Conservation (phyloP, 2,888 invertebrate species). For the Galeruca laticollis region DNA sequence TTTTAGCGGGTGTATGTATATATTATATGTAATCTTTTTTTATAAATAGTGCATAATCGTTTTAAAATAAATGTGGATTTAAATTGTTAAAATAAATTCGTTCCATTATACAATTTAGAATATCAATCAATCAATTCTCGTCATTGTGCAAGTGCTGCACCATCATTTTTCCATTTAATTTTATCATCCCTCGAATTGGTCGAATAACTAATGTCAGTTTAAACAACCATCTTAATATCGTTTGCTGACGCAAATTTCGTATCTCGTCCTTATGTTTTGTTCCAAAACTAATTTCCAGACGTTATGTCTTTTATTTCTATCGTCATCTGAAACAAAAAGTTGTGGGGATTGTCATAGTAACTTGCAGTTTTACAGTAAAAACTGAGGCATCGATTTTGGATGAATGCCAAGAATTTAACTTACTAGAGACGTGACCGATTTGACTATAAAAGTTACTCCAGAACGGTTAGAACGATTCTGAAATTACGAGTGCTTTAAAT, state of each 20-base stretch:
- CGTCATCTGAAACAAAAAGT: constrained; percentile 39
- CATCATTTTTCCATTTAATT: too few species aligned
- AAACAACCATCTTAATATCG: not conserved
- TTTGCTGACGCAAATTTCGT: not conserved
- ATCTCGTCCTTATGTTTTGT: constrained; percentile 12
- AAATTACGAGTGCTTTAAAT: too few species aligned
- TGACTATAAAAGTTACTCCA: not conserved
- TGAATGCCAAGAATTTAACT: constrained; percentile 32
- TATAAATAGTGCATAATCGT: too few species aligned
- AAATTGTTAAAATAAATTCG: too few species aligned
- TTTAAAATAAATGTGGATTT: too few species aligned
- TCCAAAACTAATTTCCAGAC: constrained; percentile 27
- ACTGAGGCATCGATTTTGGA: constrained; percentile 36
- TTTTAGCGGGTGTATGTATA: too few species aligned
- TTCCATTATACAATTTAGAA: too few species aligned
- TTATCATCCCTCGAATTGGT: too few species aligned
- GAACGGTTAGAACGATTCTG: not conserved
- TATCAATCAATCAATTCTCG: too few species aligned
- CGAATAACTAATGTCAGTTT: not conserved
- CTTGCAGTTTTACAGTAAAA: constrained; percentile 31
- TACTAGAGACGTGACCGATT: not conserved
- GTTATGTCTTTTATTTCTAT: constrained; percentile 27
- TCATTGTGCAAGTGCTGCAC: too few species aligned
- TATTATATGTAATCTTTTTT: too few species aligned
- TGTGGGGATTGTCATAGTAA: constrained; percentile 23